Percentiles rank a stretch among this genome's conserved stretches.
These are phyloP conservation scores for Oreochromis niloticus DNA, from an alignment of 2,113 vertebrate genomes.

Conservation along the genomic window DNA sequence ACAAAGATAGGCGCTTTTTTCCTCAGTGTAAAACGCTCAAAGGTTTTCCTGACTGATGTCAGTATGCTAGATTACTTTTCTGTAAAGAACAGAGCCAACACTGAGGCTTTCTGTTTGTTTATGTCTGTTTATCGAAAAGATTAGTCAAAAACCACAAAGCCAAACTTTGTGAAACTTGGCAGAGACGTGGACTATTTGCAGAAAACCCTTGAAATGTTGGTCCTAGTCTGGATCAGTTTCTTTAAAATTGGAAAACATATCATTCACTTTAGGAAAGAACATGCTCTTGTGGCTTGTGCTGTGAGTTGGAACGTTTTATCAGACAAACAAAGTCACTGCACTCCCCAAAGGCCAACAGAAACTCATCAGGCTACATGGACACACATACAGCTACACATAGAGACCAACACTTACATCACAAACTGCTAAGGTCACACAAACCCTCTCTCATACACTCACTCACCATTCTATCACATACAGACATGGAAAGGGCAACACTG, in stretches of 20 bases:
- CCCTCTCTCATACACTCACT: background rate
- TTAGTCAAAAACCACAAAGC: background rate
- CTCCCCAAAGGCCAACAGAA: background rate
- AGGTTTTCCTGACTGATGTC: background rate
- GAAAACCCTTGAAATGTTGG: background rate
- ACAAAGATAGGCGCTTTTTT: background rate
- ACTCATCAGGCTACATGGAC: background rate
- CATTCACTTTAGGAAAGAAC: background rate
- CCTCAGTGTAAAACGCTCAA: background rate
- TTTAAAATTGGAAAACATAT: background rate
- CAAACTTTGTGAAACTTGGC: background rate
- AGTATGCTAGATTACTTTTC: background rate
- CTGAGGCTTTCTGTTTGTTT: background rate
- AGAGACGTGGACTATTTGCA: background rate
- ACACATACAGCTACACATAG: background rate
- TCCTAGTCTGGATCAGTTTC: background rate
- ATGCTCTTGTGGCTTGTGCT: background rate
- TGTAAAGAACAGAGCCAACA: background rate
- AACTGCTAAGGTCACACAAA: background rate
- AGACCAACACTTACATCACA: background rate
- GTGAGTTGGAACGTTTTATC: background rate
- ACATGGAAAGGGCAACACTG: background rate
- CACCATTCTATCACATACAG: background rate
- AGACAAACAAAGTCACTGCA: background rate
- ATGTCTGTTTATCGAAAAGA: background rate